Conservation (phyloP, 2,888 invertebrate genomes). For the Leptopilina syphax region DNA sequence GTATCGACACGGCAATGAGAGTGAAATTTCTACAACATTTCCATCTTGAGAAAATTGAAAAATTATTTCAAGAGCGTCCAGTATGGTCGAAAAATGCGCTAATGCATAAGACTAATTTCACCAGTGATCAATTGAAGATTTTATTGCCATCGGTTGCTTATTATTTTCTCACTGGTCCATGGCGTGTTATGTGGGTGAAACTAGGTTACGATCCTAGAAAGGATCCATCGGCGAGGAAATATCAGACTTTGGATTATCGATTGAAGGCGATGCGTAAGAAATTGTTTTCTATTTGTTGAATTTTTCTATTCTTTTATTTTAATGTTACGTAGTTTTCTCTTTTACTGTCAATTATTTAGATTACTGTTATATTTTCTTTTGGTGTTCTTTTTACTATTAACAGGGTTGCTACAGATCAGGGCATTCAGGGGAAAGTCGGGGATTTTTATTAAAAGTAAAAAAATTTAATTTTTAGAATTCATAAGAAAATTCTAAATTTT, state of each 20-base stretch:
- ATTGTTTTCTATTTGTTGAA: conserved; percentile 8
- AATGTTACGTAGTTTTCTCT: background rate
- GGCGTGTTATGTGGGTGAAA: conserved; percentile 93
- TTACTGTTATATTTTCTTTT: no score
- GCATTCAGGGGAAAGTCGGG: no score
- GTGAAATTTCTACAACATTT: conserved; percentile 74
- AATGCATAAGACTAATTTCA: conserved; percentile 81
- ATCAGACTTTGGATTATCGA: conserved; percentile 93
- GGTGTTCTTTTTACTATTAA: no score
- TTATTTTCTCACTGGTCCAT: conserved; percentile 93
- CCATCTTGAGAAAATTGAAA: conserved; percentile 71
- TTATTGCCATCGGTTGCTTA: conserved; percentile 91
- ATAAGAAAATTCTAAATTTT: no score
- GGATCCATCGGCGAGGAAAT: conserved; percentile 86
- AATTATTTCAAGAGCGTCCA: conserved; percentile 89
- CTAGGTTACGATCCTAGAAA: conserved; percentile 95
- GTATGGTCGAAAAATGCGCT: conserved; percentile 93
- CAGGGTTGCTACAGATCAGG: no score
- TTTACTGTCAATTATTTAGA: no score
- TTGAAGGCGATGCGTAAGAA: conserved; percentile 81
- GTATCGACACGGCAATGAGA: conserved; percentile 79
- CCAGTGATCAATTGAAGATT: conserved; percentile 83
- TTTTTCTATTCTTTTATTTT: conserved; percentile 12
- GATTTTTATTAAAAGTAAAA: no score
- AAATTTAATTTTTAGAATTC: no score